These are phyloP conservation scores for Chiloscyllium punctatum DNA, from an alignment of 2,797 vertebrate genomes.

Conservation along the genomic window DNA sequence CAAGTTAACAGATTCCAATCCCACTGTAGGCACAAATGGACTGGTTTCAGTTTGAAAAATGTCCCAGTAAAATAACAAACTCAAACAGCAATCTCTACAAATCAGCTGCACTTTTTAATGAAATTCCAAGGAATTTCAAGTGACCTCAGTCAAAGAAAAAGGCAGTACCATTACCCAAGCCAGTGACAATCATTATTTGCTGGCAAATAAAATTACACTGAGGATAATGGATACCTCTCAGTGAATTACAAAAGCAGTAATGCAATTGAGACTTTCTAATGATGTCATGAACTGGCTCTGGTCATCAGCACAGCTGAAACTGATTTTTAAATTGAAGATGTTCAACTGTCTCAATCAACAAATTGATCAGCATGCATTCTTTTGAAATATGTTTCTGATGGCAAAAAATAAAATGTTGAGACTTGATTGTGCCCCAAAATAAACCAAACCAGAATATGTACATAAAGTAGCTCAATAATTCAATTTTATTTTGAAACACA, in stretches of 20 bases:
- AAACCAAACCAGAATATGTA: background rate
- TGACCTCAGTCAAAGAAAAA: background rate
- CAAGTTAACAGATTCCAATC: background rate
- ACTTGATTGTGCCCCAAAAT: background rate
- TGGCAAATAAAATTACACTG: constrained; percentile 20
- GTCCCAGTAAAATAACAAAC: background rate
- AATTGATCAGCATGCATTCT: too few species aligned
- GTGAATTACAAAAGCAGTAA: constrained; percentile 19
- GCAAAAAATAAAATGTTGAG: too few species aligned
- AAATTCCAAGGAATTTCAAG: background rate
- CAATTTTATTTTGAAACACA: background rate
- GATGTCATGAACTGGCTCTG: background rate
- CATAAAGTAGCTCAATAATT: background rate
- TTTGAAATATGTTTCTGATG: too few species aligned
- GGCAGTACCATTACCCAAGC: constrained; percentile 3
- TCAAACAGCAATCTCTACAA: background rate
- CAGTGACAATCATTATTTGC: constrained; percentile 24
- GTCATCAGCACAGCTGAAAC: background rate
- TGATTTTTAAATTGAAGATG: background rate
- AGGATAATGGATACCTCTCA: constrained; percentile 1
- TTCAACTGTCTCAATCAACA: too few species aligned
- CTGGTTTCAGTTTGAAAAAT: background rate
- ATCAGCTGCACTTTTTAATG: background rate
- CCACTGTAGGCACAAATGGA: background rate
- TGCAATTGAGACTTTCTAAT: constrained; percentile 2